Conservation (phyloP, 2,113 vertebrate species). For the Paratilapia polleni region DNA sequence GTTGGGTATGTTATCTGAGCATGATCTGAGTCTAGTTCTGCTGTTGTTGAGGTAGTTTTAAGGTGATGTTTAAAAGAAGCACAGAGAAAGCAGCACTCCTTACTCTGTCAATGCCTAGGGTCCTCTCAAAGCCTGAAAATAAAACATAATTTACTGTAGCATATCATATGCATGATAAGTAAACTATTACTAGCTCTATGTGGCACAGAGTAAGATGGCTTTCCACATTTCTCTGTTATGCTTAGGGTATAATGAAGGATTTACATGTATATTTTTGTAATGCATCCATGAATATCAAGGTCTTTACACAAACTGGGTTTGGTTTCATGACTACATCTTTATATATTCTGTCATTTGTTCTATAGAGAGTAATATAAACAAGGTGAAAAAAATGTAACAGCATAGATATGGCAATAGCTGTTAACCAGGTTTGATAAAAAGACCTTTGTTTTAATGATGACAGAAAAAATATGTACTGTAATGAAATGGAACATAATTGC, state of each 20-base stretch:
- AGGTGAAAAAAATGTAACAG: background rate
- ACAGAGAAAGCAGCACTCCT: background rate
- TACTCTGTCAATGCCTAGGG: background rate
- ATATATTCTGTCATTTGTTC: background rate
- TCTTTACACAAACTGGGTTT: background rate
- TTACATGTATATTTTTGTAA: no score
- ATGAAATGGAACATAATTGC: no score
- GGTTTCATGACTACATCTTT: background rate
- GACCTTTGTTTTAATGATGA: background rate
- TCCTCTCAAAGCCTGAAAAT: background rate
- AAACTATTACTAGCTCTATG: background rate
- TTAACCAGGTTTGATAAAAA: background rate
- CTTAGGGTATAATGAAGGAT: background rate
- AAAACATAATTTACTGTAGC: background rate
- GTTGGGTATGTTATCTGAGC: slow-evolving; percentile 83
- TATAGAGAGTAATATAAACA: background rate
- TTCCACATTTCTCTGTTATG: background rate
- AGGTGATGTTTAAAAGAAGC: background rate
- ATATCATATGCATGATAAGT: background rate
- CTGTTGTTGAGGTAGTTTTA: no score
- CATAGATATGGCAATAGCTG: background rate
- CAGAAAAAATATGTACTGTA: background rate
- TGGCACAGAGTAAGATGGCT: background rate
- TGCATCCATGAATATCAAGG: no score
- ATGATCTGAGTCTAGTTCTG: background rate